phyloP scores from a whole-genome alignment of 2,113 vertebrate species.

The Megaleporinus macrocephalus region DNA sequence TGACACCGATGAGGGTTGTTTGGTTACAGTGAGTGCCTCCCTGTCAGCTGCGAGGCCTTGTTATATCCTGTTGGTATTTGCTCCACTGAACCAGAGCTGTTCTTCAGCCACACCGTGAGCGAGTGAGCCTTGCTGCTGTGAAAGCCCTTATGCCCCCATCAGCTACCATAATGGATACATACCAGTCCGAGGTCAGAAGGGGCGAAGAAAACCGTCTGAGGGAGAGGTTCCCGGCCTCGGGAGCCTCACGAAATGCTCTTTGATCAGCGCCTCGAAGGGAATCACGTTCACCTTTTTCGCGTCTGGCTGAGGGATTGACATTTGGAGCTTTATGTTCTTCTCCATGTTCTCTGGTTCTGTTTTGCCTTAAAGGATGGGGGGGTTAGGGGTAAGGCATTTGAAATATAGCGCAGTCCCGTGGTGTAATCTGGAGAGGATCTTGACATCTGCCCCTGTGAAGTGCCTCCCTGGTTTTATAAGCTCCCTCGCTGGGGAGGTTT shows the following conservation, averaged over 20 bases:
- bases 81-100: constrained; percentile 6
- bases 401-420: not conserved
- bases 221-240: constrained; percentile 2
- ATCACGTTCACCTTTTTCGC: constrained; percentile 20
- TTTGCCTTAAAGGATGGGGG: constrained; percentile 8
- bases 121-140: not conserved
- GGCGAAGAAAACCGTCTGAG: not conserved
- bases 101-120: not conserved
- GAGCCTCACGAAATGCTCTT: not conserved
- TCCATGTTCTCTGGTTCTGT: constrained; percentile 13
- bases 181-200: constrained; percentile 15
- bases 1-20: constrained; percentile 38
- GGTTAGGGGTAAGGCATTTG: not conserved
- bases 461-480: constrained; percentile 47
- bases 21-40: constrained; percentile 17
- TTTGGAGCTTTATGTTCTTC: constrained; percentile 7
- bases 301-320: constrained; percentile 11
- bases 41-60: constrained; percentile 1
- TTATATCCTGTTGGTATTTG: constrained; percentile 26
- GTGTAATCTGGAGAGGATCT: constrained; percentile 14
- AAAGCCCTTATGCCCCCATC: not conserved
- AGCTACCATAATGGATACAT: not conserved
- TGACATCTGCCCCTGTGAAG: constrained; percentile 27
- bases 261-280: constrained; percentile 12
- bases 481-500: constrained; percentile 40